Evolutionary conservation across 2,113 vertebrate species (phyloP), one percentile per base, ranked within the genome.

Genomic region (Mobula hypostoma): DNA sequence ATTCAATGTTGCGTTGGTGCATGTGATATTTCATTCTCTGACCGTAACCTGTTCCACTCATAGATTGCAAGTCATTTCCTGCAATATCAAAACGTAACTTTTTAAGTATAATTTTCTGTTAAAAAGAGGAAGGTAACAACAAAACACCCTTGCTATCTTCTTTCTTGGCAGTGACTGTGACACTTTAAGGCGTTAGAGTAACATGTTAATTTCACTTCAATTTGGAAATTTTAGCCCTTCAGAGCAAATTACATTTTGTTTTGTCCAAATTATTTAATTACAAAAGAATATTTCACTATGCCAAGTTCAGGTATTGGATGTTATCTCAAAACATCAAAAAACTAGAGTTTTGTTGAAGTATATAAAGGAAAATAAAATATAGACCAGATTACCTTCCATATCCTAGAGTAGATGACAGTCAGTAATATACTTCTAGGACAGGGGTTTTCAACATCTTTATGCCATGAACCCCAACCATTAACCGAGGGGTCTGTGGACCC

Each of bases 11-110:
- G 40, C 94, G 95, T 96, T 96, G 96, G 95, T 19, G 94, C 96
- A 95, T 96, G 95, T 96, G 94, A 95, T 95, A 97, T 96, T 95
- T 97, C 96, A 96, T 83, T 96, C 94, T 17, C 48, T 95, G 94
- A 94, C 95, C 95, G 95, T 94, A 95, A 94, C 97, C 96, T 95
- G 95, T 95, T 94, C 94, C 2, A 74, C 6, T 92, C 85, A 95
- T 95, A 95, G 96, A 95, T 94, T 0, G 95, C 68, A 0, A 97
- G 97, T 94, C 32, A 95, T 96, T 97, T 97, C 97, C 97, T 96
- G 96, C 94, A 95, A 74, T 95, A 29, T 94, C 95, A 94, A 94
- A 94, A 83, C 94, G 72, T 95, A 94, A 79, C 85, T 95, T 48
- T 94, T 96, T 96, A 95, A 93, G 94, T 4, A 17, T 95, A 94